Base-by-base conservation (phyloP, 2,113 vertebrate genomes). In the Dromas ardeola region DNA sequence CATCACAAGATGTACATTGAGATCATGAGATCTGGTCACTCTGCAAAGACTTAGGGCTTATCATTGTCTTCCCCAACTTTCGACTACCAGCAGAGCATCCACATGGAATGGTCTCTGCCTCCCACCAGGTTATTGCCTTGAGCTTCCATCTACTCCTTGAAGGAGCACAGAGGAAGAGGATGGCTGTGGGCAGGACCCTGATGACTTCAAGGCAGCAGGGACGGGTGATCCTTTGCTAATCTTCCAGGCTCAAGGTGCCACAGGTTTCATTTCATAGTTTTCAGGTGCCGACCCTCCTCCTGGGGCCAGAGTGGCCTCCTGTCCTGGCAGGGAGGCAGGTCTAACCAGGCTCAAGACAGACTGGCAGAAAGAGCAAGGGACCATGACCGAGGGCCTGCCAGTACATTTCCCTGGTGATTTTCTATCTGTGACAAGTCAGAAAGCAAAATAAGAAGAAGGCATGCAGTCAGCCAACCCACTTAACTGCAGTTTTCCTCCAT, bases 401-500 rank as follows among this genome's bases (percentile, higher is more conserved):
- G 59, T 1, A 17, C 92, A 59, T 81, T 30, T 86, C 94, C 92
- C 86, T 92, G 59, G 50, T 90, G 88, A n/a, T 71, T 93, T 95
- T 72, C 77, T 93, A 3, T 50, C 86, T 86, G 76, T 79, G 83
- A 92, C 90, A 91, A 93, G 72, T 88, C 76, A 93, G 86, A 86
- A 90, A 89, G 76, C 92, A 86, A 92, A 93, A 86, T 42, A 83
- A 90, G 92, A 91, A 92, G 94, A 92, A 95, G 81, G 87, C 95
- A 91, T 95, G 84, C 76, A 94, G 70, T 74, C 90, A 92, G 95
- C 97, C 97, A 96, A 80, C 65, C 82, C 94, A 95, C 80, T 90
- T 92, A 97, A 67, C 92, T 90, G 97, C 95, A 95, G 92, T 95
- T 97, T 95, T 90, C 83, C 86, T 97, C 95, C 95, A 95, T 97